Base-by-base conservation (phyloP, 2,888 invertebrate species). In the Drosophila affinis region DNA sequence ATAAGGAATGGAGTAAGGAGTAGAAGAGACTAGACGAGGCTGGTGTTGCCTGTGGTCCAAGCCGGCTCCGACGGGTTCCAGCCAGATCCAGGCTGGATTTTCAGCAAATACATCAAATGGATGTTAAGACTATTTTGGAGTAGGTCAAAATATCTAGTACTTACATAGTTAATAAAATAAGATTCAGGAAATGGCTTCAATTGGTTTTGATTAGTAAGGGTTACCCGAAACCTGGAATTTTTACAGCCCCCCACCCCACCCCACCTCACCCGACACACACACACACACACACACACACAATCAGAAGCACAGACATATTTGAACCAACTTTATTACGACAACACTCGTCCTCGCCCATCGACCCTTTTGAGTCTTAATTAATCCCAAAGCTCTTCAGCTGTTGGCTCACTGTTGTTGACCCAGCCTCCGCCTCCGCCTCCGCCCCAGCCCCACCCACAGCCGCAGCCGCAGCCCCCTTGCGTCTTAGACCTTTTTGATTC, bases 311-410 rank as follows among this genome's bases (percentile, higher is more conserved):
- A 24, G 24, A 39, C 39, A 39, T 17, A 24, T 61, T 61, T 61
- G 32, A 58, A 34, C 17, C 59, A 32, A 46, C 6, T 46, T 46
- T 39, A 39, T 39, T 39, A 39, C n/a, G 7, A 39, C 14, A 39
- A 7, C 7, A 7, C 7, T n/a, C 29, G 29, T 29, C 9, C n/a
- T 7, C 39, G 39, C 39, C 39, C 17, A 27, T 62, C 48, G 62
- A 62, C 62, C 62, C 47, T 62, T 62, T 27, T 62, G 62, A 60
- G 18, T 60, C 49, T 45, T 67, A 67, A 67, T 67, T 67, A 67
- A 57, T 67, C 57, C 67, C 58, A 44, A 69, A 57, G 49, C 69
- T 21, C 67, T 67, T 57, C 49, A 57, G n/a, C 49, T 17, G 49
- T n/a, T 39, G 39, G 39, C n/a, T 14, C 39, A 39, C 39, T n/a